Evolutionary conservation across 1,140 invertebrate species (phyloP), one percentile per base, ranked within the genome.

Genomic region (Papilio xuthus): DNA sequence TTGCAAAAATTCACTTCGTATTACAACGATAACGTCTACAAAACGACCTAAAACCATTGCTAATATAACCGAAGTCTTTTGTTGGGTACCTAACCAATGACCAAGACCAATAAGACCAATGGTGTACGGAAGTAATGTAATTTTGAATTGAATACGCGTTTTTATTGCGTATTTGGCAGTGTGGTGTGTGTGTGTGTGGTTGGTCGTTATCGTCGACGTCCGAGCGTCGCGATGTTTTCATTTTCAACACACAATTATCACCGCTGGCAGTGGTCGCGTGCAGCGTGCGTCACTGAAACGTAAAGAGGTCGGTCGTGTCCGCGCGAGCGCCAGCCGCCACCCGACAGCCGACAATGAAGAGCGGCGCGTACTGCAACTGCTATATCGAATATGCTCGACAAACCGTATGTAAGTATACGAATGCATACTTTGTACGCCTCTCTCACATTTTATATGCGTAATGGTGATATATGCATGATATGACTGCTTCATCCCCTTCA

Each of bases 231-330:
- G 74, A 75, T 78, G 82, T 75, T 86, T 85, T 82, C 78, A 83
- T 83, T 83, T 84, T 81, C 73, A 82, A 83, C 82, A 83, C 80
- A 83, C 80, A 83, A 84, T 85, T 76, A 76, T 76, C 74, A 81
- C 70, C 76, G 79, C 80, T 85, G 82, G 83, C 73, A 56, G 73
- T 80, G 81, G 85, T 85, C 83, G 81, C 78, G 78, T 84, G 83
- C 50, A 53, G 80, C 78, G 78, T 79, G 84, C 83, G 82, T 91
- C 89, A 89, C 87, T 89, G 89, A 89, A 90, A 90, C 84, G 85
- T 89, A 93, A 93, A 92, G 89, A 93, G 91, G 90, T 92, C 91
- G 89, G 82, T 81, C 85, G 81, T 86, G 85, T 85, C 85, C 84
- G 83, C 88, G 89, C 85, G 85, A 84, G 82, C 84, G 82, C 80